Conservation (phyloP, 2,113 vertebrate species). For the Gambusia holbrooki region DNA sequence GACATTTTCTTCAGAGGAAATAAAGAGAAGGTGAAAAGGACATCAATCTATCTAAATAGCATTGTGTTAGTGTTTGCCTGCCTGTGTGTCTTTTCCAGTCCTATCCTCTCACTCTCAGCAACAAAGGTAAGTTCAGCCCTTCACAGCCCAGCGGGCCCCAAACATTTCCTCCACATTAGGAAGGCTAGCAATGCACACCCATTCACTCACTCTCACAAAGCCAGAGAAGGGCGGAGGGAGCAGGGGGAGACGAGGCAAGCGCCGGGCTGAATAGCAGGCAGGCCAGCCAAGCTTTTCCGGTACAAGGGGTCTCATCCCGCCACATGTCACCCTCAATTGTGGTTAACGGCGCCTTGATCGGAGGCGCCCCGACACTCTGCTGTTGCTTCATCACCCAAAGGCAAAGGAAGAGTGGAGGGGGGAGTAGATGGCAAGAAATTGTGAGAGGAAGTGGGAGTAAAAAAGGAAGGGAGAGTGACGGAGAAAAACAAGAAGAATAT, state of each 20-base stretch:
- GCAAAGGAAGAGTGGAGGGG: conserved; percentile 18
- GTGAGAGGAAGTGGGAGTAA: background rate
- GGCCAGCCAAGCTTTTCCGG: conserved; percentile 64
- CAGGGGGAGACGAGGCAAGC: conserved; percentile 11
- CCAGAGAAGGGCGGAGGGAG: background rate
- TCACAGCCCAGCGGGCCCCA: conserved; percentile 71
- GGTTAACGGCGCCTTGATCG: conserved; percentile 61
- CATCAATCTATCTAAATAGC: background rate
- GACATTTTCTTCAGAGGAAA: background rate
- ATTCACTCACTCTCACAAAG: conserved; percentile 14
- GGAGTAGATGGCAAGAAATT: background rate
- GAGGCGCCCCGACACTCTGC: conserved; percentile 50
- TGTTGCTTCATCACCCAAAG: conserved; percentile 56
- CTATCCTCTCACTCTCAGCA: conserved; percentile 13
- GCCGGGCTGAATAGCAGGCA: conserved; percentile 25
- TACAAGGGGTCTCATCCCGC: conserved; percentile 67
- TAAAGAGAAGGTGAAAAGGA: background rate
- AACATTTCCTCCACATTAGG: conserved; percentile 64
- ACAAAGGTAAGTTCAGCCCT: conserved; percentile 72
- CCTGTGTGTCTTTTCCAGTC: conserved; percentile 1
- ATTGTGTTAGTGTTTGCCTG: background rate
- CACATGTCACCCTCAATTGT: conserved; percentile 69
- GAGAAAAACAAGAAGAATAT: background rate
- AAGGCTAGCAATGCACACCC: conserved; percentile 33
- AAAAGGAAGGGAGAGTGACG: conserved; percentile 1